phyloP scores from a whole-genome alignment of 1,140 invertebrate genomes.

The Arctopsyche grandis region DNA sequence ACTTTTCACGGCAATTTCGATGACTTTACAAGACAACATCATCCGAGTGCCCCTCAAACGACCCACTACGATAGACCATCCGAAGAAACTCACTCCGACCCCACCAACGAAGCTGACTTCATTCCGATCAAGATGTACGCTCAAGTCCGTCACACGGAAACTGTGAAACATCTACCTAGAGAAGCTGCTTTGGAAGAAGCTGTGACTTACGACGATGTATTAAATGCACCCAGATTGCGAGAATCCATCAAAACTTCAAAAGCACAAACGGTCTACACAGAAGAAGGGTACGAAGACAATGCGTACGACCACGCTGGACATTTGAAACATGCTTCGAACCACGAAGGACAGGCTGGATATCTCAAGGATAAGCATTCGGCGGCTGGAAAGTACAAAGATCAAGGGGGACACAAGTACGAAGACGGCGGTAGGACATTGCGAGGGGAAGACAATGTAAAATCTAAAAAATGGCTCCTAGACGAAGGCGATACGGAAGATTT shows the following conservation, averaged over 20 bases:
- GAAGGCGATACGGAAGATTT: conserved; percentile 58
- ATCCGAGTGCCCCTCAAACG: conserved; percentile 56
- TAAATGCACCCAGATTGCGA: conserved; percentile 70
- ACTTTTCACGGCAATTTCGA: conserved; percentile 62
- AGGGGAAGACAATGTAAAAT: conserved; percentile 58
- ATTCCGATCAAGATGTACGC: conserved; percentile 74
- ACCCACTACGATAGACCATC: conserved; percentile 51
- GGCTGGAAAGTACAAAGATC: conserved; percentile 61
- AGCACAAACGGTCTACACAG: conserved; percentile 77
- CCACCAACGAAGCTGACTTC: conserved; percentile 65
- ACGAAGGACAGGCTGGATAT: conserved; percentile 63
- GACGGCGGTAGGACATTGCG: conserved; percentile 58
- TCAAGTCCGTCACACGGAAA: conserved; percentile 73
- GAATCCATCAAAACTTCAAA: conserved; percentile 77
- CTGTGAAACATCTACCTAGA: conserved; percentile 69
- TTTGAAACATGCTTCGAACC: conserved; percentile 73
- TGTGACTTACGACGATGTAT: conserved; percentile 68
- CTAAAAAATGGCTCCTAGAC: conserved; percentile 58
- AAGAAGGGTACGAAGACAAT: conserved; percentile 82
- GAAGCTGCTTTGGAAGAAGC: conserved; percentile 68
- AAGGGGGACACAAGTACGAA: conserved; percentile 56
- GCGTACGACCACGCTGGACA: conserved; percentile 81
- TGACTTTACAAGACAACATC: conserved; percentile 58
- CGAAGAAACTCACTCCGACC: conserved; percentile 45
- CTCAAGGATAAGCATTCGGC: conserved; percentile 61